Evolutionary conservation across 2,113 vertebrate species (phyloP).

Genomic region (Takifugu flavidus): DNA sequence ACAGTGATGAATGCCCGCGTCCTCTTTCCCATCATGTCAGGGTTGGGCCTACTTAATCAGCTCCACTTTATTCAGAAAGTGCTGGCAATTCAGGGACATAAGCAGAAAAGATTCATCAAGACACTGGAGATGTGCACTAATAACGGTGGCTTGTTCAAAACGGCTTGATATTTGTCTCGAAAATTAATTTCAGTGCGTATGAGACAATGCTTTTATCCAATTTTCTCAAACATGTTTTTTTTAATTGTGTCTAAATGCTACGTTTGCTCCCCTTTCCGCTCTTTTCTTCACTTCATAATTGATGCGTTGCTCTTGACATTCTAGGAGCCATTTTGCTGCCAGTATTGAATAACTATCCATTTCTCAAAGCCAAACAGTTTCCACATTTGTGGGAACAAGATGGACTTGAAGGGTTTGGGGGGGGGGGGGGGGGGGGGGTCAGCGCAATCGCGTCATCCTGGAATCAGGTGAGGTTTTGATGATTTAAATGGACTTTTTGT

Average conservation of each 20-base stretch:
- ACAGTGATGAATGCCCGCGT: background rate
- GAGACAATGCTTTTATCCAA: conserved; percentile 1
- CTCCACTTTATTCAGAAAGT: conserved; percentile 19
- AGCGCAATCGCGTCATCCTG: too few relatives aligned
- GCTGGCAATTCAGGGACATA: background rate
- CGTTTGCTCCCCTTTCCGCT: background rate
- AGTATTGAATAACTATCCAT: background rate
- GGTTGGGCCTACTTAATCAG: conserved; percentile 12
- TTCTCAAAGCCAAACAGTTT: too few relatives aligned
- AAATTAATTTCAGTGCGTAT: background rate
- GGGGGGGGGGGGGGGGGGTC: too few relatives aligned
- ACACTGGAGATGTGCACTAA: background rate
- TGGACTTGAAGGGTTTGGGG: too few relatives aligned
- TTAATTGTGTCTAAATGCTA: background rate
- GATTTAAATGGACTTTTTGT: too few relatives aligned
- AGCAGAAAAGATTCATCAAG: conserved; percentile 2
- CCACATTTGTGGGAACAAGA: too few relatives aligned
- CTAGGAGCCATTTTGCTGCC: background rate
- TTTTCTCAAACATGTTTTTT: conserved; percentile 5
- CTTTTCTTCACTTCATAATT: background rate
- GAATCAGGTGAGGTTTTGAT: too few relatives aligned
- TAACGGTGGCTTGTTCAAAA: background rate
- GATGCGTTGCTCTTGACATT: background rate
- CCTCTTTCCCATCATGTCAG: conserved; percentile 15
- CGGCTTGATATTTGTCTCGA: conserved; percentile 5